Percentiles rank a stretch among this genome's conserved stretches.
phyloP scores from a whole-genome alignment of 30 jellyfish, hydroid and myxozoan genomes.

The Turritopsis rubra region DNA sequence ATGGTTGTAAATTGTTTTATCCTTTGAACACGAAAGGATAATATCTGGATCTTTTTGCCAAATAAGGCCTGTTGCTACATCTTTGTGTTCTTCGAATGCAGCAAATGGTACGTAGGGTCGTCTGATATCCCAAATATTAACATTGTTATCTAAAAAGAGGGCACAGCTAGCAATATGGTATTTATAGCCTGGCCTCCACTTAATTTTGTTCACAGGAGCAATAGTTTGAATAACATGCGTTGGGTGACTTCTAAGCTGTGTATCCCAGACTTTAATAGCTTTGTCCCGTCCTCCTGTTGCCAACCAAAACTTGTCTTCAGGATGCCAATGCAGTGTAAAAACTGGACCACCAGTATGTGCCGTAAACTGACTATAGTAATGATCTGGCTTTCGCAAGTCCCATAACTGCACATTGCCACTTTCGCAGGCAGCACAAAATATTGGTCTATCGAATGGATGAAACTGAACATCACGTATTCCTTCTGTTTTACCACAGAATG shows the following conservation, averaged over 20 bases:
- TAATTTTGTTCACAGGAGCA: slow-evolving; percentile 90
- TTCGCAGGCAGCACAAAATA: slow-evolving; percentile 95
- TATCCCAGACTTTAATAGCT: slow-evolving; percentile 84
- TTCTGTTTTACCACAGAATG: slow-evolving; percentile 83
- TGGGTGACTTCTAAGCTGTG: slow-evolving; percentile 53
- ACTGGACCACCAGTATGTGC: slow-evolving; percentile 98
- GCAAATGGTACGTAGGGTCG: slow-evolving; percentile 95
- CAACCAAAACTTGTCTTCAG: slow-evolving; percentile 83
- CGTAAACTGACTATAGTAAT: slow-evolving; percentile 50
- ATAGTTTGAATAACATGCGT: slow-evolving; percentile 71
- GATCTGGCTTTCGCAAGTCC: slow-evolving; percentile 85
- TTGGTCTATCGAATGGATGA: slow-evolving; percentile 61
- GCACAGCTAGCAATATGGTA: slow-evolving; percentile 95
- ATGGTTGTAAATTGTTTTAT: slow-evolving; percentile 61
- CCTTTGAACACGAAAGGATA: slow-evolving; percentile 81
- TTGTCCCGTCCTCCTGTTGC: slow-evolving; percentile 98
- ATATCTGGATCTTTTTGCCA: slow-evolving; percentile 93
- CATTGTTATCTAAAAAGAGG: slow-evolving; percentile 77
- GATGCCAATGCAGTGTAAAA: slow-evolving; percentile 94
- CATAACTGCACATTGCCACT: slow-evolving; percentile 86
- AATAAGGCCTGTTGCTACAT: slow-evolving; percentile 81
- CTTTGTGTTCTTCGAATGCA: slow-evolving; percentile 79
- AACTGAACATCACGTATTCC: slow-evolving; percentile 94
- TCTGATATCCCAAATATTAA: slow-evolving; percentile 90
- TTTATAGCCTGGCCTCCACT: slow-evolving; percentile 90